A percentile compares a stretch with the other conserved stretches of the same genome.
Conservation (phyloP, 2,113 vertebrate species). For the Gymnobelideus leadbeateri region DNA sequence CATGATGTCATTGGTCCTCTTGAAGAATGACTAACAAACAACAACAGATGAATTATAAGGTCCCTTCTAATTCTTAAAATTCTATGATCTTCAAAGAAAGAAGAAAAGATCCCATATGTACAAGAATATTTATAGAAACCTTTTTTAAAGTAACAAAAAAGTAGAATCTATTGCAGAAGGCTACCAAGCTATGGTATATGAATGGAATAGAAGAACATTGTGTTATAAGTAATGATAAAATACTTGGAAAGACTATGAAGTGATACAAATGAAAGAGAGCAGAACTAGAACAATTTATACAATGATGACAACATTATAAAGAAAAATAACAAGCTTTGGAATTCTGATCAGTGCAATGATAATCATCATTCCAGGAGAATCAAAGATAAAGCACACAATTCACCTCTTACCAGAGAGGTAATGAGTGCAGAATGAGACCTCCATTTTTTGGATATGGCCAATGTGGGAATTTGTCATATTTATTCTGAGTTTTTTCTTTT, state of each 20-base stretch:
- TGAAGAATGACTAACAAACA: no score
- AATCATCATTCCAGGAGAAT: background rate
- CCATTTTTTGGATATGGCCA: background rate
- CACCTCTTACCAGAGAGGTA: background rate
- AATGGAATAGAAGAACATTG: no score
- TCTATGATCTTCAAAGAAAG: background rate
- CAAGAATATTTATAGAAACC: background rate
- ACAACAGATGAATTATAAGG: background rate
- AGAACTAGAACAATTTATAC: background rate
- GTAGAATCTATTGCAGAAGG: background rate
- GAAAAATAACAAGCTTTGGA: background rate
- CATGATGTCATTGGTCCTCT: no score
- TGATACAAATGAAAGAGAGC: background rate
- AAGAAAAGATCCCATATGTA: background rate
- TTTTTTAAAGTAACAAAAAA: background rate
- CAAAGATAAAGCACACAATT: background rate
- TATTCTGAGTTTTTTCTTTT: background rate
- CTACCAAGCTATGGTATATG: background rate
- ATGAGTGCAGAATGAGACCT: background rate
- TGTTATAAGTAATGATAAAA: no score
- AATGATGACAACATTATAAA: background rate
- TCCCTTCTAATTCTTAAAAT: background rate
- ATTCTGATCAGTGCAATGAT: background rate
- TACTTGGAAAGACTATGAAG: background rate
- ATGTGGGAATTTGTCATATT: background rate